These are phyloP conservation scores for Candidula unifasciata DNA, from an alignment of 2,888 invertebrate genomes.

Conservation along the genomic window DNA sequence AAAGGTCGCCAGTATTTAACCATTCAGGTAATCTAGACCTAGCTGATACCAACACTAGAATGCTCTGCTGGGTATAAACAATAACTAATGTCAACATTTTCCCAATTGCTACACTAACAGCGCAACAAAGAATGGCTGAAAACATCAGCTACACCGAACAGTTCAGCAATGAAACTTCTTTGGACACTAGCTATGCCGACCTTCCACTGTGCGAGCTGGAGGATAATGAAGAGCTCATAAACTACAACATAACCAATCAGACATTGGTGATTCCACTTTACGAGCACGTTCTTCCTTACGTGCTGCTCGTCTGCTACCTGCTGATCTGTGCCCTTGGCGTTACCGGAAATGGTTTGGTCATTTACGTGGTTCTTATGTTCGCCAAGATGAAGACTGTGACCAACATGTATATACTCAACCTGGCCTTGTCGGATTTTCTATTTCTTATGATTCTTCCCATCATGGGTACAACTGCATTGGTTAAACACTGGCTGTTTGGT, in stretches of 20 bases:
- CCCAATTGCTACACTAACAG: no score
- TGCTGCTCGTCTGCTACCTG: conserved; percentile 64
- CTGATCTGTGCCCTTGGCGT: conserved; percentile 72
- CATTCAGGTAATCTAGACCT: no score
- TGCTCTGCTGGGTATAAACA: no score
- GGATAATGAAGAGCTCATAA: conserved; percentile 9
- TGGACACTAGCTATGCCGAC: not conserved
- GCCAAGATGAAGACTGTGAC: conserved; percentile 79
- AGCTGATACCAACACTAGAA: no score
- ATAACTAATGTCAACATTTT: no score
- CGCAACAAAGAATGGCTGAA: not conserved
- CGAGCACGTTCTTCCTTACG: conserved; percentile 54
- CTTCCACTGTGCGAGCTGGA: conserved; percentile 44
- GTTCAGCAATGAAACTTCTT: conserved; percentile 1
- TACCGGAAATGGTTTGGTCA: conserved; percentile 77
- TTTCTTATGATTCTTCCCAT: conserved; percentile 78
- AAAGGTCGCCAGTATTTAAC: no score
- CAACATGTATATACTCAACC: conserved; percentile 78
- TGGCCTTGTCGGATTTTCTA: conserved; percentile 78
- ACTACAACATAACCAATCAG: conserved; percentile 12
- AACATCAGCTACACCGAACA: not conserved
- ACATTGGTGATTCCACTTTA: not conserved
- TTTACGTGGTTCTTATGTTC: conserved; percentile 73
- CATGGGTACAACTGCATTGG: conserved; percentile 70
- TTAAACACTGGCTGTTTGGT: conserved; percentile 77